Evolutionary conservation across 2,797 vertebrate species (phyloP).

Genomic region (Galaxias olidus): DNA sequence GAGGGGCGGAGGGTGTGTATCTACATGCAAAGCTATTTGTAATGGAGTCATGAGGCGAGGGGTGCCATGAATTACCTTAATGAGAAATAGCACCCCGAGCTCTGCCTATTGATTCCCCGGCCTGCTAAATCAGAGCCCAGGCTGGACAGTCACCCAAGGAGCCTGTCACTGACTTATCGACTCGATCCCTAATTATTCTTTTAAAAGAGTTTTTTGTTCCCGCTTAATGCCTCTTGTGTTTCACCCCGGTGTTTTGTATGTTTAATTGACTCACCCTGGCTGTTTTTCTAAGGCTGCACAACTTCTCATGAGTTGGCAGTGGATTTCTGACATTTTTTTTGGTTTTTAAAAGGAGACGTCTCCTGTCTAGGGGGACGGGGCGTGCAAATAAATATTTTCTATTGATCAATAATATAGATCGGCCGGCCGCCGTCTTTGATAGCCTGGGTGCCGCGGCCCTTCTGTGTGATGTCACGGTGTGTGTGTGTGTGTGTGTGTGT

Average conservation of each 20-base stretch:
- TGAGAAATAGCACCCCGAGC: conserved; percentile 76
- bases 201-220: conserved; percentile 54
- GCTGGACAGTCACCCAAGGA: conserved; percentile 65
- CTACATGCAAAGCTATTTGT: conserved; percentile 59
- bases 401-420: conserved; percentile 79
- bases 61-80: conserved; percentile 79
- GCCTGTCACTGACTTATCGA: conserved; percentile 60
- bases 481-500: too few species aligned
- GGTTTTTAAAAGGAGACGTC: conserved; percentile 58
- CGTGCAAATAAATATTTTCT: conserved; percentile 78
- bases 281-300: conserved; percentile 70
- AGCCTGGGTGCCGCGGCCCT: conserved; percentile 55
- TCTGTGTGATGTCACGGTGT: conserved; percentile 77
- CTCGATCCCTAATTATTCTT: conserved; percentile 51
- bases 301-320: conserved; percentile 80
- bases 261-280: conserved; percentile 71
- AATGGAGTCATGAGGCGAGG: conserved; percentile 57
- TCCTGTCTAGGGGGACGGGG: conserved; percentile 48
- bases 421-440: conserved; percentile 70
- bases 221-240: conserved; percentile 54
- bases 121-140: conserved; percentile 68
- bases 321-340: conserved; percentile 41
- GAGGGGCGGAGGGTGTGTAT: background rate
- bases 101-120: conserved; percentile 69
- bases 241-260: conserved; percentile 68